Base-by-base conservation (phyloP, 2,888 invertebrate species). In the Drosophila niveifrons region DNA sequence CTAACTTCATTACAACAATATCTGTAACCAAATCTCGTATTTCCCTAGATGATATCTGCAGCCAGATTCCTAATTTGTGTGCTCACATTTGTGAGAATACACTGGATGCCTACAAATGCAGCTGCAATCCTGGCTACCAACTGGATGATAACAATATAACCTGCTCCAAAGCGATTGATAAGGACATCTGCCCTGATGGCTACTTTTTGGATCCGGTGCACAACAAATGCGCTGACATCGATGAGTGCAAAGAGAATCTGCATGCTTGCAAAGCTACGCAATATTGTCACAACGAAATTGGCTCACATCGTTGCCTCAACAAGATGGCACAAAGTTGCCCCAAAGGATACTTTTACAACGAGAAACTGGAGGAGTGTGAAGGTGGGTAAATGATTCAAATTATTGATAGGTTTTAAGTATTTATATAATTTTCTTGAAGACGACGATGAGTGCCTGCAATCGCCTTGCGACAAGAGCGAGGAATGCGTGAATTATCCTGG, bases 401-500 rank as follows among this genome's bases (percentile, higher is more conserved):
- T 23, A 23, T 23, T 6, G 6, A 4, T 1, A 23, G n/a, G n/a
- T 23, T 23, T 23, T 23, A 23, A 23, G 6, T 6, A 6, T 6
- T 23, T 23, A 6, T 23, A 23, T 23, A 6, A 23, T 15, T 34
- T 31, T 43, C 4, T 8, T n/a, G 23, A 88, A 96, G 98, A 98
- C 92, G 93, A 97, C 52, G 94, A 98, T 90, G 97, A 97, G 89
- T 97, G 97, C 84, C 93, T 94, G 36, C 94, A 95, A 0, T 92
- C 92, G 83, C 94, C 93, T 0, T 95, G 95, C 59, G 94, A 93
- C 0, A 92, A 93, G 7, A 93, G 93, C 43, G 94, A 95, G 28
- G 93, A 94, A 1, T 97, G 97, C 82, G 90, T 95, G 15, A 98
- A 98, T 91, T 95, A 95, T 0, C 93, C 94, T 2, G 97, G 97